These are phyloP conservation scores for Saccostrea cuccullata DNA, from an alignment of 1,140 invertebrate genomes.

Conservation along the genomic window DNA sequence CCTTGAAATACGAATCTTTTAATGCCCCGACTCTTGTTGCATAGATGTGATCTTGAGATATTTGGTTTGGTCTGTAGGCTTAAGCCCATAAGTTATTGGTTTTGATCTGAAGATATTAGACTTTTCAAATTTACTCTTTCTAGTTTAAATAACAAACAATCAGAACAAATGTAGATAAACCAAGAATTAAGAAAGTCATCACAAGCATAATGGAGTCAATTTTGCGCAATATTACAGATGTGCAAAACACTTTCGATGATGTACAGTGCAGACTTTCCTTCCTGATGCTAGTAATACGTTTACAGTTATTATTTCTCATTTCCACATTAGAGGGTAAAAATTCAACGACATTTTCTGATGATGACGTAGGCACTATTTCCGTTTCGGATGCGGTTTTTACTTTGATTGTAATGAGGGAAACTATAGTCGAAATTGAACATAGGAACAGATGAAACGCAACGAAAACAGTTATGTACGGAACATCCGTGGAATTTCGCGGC, in stretches of 20 bases:
- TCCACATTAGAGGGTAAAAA: neutral
- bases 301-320: neutral
- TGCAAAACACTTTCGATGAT: neutral
- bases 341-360: neutral
- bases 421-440: neutral
- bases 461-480: slow-evolving; percentile 10
- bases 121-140: neutral
- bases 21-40: too few species aligned
- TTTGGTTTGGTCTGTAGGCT: too few species aligned
- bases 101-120: neutral
- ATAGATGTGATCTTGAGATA: too few species aligned
- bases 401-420: neutral
- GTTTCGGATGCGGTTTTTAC: neutral
- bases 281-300: neutral
- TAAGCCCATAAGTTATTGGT: too few species aligned
- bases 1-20: too few species aligned
- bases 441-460: slow-evolving; percentile 16
- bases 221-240: neutral
- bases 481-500: slow-evolving; percentile 29
- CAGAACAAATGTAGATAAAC: neutral
- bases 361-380: neutral
- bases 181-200: slow-evolving; percentile 7
- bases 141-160: neutral
- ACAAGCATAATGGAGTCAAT: slow-evolving; percentile 19
- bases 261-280: neutral